phyloP scores from a whole-genome alignment of 2,888 invertebrate genomes.

The Eupithecia abbreviata region DNA sequence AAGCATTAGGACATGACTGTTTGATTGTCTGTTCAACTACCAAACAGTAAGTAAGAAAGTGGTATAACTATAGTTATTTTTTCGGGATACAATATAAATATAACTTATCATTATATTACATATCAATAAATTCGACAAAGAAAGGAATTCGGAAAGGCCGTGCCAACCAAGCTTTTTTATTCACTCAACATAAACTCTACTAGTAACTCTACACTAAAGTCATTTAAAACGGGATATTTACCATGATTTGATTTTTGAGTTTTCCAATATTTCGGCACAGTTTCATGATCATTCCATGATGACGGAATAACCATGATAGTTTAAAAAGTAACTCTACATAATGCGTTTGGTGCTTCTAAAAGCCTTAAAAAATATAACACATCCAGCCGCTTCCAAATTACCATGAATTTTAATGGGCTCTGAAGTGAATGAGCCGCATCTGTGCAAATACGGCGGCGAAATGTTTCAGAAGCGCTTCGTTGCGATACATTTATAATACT shows the following conservation, averaged over 20 bases:
- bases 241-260: too few relatives aligned
- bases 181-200: neutral
- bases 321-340: too few relatives aligned
- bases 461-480: conserved; percentile 7
- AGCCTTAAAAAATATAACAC: neutral
- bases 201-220: neutral
- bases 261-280: too few relatives aligned
- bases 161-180: neutral
- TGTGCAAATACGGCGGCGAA: conserved; percentile 33
- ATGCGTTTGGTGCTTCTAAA: neutral
- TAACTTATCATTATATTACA: neutral
- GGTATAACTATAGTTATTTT: too few relatives aligned
- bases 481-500: neutral
- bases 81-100: neutral
- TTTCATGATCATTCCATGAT: too few relatives aligned
- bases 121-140: neutral
- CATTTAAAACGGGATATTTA: too few relatives aligned
- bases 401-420: conserved; percentile 8
- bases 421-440: conserved; percentile 18
- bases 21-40: too few relatives aligned
- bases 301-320: too few relatives aligned
- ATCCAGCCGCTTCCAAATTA: neutral
- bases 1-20: too few relatives aligned
- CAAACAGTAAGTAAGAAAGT: too few relatives aligned
- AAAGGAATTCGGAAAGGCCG: neutral